phyloP scores from a whole-genome alignment of 1,140 invertebrate genomes.

The Aphidius ervi region DNA sequence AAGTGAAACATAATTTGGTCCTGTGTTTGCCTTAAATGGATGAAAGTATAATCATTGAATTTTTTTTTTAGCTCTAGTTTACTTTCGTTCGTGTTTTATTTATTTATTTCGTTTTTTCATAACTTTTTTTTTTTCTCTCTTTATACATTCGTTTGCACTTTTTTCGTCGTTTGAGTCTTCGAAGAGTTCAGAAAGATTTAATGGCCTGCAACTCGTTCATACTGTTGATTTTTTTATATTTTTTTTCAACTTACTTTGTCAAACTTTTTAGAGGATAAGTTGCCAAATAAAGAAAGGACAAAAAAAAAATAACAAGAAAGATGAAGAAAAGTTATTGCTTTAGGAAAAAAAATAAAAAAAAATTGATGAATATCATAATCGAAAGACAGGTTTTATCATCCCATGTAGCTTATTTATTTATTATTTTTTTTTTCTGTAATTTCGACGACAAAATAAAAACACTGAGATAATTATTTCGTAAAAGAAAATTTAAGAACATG shows the following conservation, averaged over 20 bases:
- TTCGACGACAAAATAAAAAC: background rate
- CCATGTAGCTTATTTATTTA: background rate
- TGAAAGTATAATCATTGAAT: too few species aligned
- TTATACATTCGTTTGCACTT: background rate
- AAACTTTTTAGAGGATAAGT: background rate
- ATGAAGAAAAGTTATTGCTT: background rate
- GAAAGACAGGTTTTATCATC: background rate
- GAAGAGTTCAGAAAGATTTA: conserved; percentile 17
- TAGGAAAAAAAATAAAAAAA: background rate
- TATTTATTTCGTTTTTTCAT: too few species aligned
- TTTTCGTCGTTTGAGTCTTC: conserved; percentile 4
- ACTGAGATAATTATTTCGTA: background rate
- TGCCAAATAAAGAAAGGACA: background rate
- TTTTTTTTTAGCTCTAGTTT: too few species aligned
- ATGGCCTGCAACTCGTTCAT: conserved; percentile 14
- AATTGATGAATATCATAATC: conserved; percentile 13
- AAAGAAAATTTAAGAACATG: background rate
- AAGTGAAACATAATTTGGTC: too few species aligned
- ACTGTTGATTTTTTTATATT: conserved; percentile 1
- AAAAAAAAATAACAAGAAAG: background rate
- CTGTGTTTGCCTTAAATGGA: too few species aligned
- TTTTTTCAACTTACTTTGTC: background rate
- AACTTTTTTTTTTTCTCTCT: conserved; percentile 8
- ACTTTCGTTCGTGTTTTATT: too few species aligned
- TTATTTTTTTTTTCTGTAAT: background rate